Evolutionary conservation across 2,797 vertebrate species (phyloP), one percentile per base, ranked within the genome.

Genomic region (Centroberyx gerrardi): DNA sequence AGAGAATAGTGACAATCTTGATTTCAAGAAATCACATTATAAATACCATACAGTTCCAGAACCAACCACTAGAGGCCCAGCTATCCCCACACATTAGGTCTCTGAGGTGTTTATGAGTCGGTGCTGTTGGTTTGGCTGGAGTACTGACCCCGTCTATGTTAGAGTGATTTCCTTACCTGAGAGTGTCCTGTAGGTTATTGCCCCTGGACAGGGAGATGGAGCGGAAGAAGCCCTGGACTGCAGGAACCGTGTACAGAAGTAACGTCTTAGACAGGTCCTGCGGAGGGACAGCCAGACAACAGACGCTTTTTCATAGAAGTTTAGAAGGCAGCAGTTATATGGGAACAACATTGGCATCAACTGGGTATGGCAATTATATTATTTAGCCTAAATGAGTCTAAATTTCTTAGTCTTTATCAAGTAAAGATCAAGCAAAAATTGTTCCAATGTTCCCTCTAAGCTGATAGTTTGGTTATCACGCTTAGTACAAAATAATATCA

Each of bases 111-210:
- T 28, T 4, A 44, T 68, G 15, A 40, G 18, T 65, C 66, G n/a
- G 22, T 14, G 17, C 42, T 3, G 18, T 74, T 13, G 44, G 48
- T 56, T 38, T 27, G 13, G 4, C 64, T 63, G 27, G 12, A 49
- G 22, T 46, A n/a, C 51, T 60, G 48, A 1, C 17, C 31, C 36
- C 7, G 36, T 12, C 31, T 54, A 51, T 29, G 27, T 48, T 67
- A 9, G 0, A 33, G 44, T 64, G 36, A 5, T 46, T 73, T 54
- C 38, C 72, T 63, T 91, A 99, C 98, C 98, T 96, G 55, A 99
- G 96, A 0, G 98, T 99, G 86, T 99, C 98, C 83, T 99, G 98
- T 8, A 99, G 94, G 91, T 99, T 99, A 88, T 99, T 99, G 83
- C 98, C 98, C 82, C 97, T 95, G 33, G 98, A 99, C 70, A 99